These are phyloP conservation scores for Caenorhabditis briggsae DNA, from an alignment of 1,140 invertebrate species.

Conservation along the genomic window DNA sequence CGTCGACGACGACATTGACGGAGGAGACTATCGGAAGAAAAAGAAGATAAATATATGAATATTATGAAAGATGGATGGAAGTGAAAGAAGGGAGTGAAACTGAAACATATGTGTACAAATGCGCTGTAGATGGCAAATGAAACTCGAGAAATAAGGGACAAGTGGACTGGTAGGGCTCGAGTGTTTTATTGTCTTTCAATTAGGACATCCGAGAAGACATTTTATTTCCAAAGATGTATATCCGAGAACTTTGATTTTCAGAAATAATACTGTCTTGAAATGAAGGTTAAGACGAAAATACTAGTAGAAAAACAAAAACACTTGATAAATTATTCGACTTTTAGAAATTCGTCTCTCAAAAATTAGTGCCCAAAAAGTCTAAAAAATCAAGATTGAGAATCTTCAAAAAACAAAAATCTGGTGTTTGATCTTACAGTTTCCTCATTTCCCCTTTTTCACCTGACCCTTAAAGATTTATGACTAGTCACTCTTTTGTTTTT, in stretches of 20 bases:
- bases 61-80: background rate
- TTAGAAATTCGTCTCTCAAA: background rate
- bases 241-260: no score
- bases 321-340: no score
- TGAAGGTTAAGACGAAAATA: no score
- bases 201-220: background rate
- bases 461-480: conserved; percentile 38
- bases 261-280: no score
- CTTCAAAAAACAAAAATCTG: conserved; percentile 26
- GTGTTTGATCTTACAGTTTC: conserved; percentile 34
- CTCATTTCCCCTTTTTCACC: background rate
- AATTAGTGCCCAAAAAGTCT: background rate
- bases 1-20: background rate
- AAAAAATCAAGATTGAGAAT: background rate
- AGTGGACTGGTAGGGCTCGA: background rate
- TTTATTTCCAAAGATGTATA: no score
- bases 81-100: background rate
- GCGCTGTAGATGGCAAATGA: background rate
- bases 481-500: conserved; percentile 25
- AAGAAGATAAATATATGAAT: background rate
- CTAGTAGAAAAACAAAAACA: no score
- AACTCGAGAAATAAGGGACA: background rate
- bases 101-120: conserved; percentile 24
- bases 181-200: conserved; percentile 32
- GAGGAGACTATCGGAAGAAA: background rate